phyloP scores from a whole-genome alignment of 2,888 invertebrate genomes.

The Ceramica pisi region DNA sequence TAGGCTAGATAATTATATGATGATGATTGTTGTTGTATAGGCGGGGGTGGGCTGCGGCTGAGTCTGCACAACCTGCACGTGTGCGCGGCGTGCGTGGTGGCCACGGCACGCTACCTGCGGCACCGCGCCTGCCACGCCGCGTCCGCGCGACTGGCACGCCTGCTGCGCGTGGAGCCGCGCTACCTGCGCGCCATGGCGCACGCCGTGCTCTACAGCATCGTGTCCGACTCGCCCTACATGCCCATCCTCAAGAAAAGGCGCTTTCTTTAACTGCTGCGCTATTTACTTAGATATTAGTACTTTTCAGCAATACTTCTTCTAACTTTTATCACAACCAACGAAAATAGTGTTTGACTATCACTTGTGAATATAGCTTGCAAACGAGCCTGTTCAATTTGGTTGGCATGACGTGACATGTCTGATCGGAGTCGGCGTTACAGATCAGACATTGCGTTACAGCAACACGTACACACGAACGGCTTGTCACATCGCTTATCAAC shows the following conservation, averaged over 20 bases:
- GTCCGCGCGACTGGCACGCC: slow-evolving; percentile 59
- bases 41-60: neutral
- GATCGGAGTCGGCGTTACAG: neutral
- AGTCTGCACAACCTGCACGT: slow-evolving; percentile 71
- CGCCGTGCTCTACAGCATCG: slow-evolving; percentile 64
- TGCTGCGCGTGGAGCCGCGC: slow-evolving; percentile 51
- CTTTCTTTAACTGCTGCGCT: neutral
- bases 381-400: too few relatives aligned
- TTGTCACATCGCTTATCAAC: too few relatives aligned
- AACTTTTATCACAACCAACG: neutral
- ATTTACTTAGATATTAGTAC: neutral
- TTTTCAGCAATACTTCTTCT: neutral
- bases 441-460: neutral
- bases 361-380: too few relatives aligned
- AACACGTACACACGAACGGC: too few relatives aligned
- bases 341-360: too few relatives aligned
- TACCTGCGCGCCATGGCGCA: slow-evolving; percentile 72
- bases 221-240: slow-evolving; percentile 21
- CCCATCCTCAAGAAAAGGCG: slow-evolving; percentile 34
- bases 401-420: too few relatives aligned
- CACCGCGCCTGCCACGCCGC: slow-evolving; percentile 41
- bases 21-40: neutral
- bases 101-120: slow-evolving; percentile 56
- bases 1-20: neutral
- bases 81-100: slow-evolving; percentile 75